Percentiles rank a stretch among this genome's conserved stretches.
Evolutionary conservation across 1,140 invertebrate genomes (phyloP).

Genomic region (Leptinotarsa lineolata): DNA sequence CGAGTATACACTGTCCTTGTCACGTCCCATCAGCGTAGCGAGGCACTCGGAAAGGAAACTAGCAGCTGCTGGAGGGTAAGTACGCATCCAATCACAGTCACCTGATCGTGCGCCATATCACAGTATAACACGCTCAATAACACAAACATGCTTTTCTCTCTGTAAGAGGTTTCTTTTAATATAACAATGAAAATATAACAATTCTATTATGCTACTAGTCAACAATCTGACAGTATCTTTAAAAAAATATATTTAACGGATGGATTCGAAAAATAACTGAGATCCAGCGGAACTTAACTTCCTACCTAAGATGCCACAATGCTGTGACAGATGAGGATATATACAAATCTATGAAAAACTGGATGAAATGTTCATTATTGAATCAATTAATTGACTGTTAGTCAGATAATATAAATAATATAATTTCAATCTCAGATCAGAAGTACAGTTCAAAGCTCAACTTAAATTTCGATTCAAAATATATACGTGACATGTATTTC

Average conservation of each 20-base stretch:
- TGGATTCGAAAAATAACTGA: neutral
- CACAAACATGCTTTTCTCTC: conserved; percentile 43
- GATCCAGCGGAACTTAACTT: neutral
- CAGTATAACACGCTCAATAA: conserved; percentile 53
- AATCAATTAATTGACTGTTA: neutral
- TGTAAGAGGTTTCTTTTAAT: neutral
- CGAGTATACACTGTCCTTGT: conserved; percentile 51
- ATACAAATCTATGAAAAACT: neutral
- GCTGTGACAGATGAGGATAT: conserved; percentile 1
- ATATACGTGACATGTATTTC: neutral
- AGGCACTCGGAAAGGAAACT: conserved; percentile 56
- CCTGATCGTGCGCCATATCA: conserved; percentile 58
- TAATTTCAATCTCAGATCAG: neutral
- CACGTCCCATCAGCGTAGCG: conserved; percentile 55
- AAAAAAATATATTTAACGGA: neutral
- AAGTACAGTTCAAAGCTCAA: conserved; percentile 3
- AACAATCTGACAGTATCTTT: neutral
- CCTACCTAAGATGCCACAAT: neutral
- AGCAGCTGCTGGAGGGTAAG: conserved; percentile 55
- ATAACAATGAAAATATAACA: conserved; percentile 4
- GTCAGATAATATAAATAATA: neutral
- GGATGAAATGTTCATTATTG: neutral
- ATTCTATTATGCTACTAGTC: neutral
- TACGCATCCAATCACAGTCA: conserved; percentile 56
- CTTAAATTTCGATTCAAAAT: neutral